Evolutionary conservation across 2,113 vertebrate genomes (phyloP).

Genomic region (Actenoides lindsayi): DNA sequence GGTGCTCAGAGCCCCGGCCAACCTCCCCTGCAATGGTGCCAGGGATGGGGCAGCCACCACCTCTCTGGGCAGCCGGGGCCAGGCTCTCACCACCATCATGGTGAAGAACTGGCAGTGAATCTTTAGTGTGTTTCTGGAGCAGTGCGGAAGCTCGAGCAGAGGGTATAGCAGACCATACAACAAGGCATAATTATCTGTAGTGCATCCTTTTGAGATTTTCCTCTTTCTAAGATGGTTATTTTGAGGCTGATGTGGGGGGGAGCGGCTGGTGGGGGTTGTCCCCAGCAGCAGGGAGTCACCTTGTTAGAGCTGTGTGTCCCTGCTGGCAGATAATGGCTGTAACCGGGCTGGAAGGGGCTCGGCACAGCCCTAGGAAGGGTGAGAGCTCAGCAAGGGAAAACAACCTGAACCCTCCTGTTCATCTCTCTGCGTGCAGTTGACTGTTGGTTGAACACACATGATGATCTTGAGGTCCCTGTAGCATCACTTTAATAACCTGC

Average conservation of each 20-base stretch:
- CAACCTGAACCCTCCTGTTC: accelerated
- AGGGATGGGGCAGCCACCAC: not conserved
- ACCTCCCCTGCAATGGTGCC: not conserved
- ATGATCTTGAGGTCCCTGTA: not conserved
- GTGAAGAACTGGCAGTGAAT: not conserved
- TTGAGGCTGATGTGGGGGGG: no score
- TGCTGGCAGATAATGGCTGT: not conserved
- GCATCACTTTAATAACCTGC: not conserved
- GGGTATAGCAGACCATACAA: not conserved
- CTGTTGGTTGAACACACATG: accelerated
- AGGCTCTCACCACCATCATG: not conserved
- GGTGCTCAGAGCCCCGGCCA: not conserved
- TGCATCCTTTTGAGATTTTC: not conserved
- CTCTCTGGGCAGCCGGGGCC: not conserved
- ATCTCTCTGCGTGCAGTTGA: accelerated
- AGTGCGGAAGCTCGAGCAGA: accelerated
- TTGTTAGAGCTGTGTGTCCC: accelerated
- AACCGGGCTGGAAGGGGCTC: not conserved
- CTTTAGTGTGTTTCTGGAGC: not conserved
- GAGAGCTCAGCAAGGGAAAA: not conserved
- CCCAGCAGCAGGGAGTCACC: no score
- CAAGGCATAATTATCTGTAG: no score
- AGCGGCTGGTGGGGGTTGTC: accelerated
- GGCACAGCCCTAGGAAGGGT: not conserved
- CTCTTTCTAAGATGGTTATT: accelerated